Percentiles rank a stretch among this genome's conserved stretches.
Evolutionary conservation across 2,888 invertebrate species (phyloP).

Genomic region (Alloscopus bannaensis): DNA sequence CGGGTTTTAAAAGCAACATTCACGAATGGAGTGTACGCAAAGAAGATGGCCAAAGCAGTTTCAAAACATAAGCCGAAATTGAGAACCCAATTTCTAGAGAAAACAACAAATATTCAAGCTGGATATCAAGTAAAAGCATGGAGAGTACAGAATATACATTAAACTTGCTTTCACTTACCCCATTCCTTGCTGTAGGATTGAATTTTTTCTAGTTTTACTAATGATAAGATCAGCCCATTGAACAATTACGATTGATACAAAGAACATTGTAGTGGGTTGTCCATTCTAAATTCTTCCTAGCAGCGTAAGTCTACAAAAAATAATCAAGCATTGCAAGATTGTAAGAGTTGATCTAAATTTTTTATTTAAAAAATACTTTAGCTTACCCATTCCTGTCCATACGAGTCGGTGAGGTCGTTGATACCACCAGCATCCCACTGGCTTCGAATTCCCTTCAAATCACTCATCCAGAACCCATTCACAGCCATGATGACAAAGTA

Average conservation of each 20-base stretch:
- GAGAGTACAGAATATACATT: slow-evolving; percentile 74
- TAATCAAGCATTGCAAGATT: not conserved
- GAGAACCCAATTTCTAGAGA: slow-evolving; percentile 64
- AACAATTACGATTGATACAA: slow-evolving; percentile 97
- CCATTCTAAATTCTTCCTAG: slow-evolving; percentile 96
- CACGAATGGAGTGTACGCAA: slow-evolving; percentile 76
- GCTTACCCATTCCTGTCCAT: slow-evolving; percentile 84
- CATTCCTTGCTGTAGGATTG: slow-evolving; percentile 98
- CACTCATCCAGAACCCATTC: slow-evolving; percentile 86
- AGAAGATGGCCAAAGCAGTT: slow-evolving; percentile 75
- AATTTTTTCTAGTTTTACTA: slow-evolving; percentile 98
- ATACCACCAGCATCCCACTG: slow-evolving; percentile 84
- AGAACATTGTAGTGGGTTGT: slow-evolving; percentile 99
- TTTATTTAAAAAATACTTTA: not conserved
- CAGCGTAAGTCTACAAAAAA: slow-evolving; percentile 89
- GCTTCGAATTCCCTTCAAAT: slow-evolving; percentile 81
- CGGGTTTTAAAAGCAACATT: slow-evolving; percentile 75
- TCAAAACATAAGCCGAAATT: slow-evolving; percentile 74
- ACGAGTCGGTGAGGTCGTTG: slow-evolving; percentile 83
- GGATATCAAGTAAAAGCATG: slow-evolving; percentile 74
- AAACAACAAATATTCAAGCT: not conserved
- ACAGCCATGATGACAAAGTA: slow-evolving; percentile 91
- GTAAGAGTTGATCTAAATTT: not conserved
- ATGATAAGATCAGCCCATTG: slow-evolving; percentile 99
- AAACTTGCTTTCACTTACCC: slow-evolving; percentile 77